phyloP scores from a whole-genome alignment of 2,113 vertebrate genomes.

The Syngnathus scovelli region DNA sequence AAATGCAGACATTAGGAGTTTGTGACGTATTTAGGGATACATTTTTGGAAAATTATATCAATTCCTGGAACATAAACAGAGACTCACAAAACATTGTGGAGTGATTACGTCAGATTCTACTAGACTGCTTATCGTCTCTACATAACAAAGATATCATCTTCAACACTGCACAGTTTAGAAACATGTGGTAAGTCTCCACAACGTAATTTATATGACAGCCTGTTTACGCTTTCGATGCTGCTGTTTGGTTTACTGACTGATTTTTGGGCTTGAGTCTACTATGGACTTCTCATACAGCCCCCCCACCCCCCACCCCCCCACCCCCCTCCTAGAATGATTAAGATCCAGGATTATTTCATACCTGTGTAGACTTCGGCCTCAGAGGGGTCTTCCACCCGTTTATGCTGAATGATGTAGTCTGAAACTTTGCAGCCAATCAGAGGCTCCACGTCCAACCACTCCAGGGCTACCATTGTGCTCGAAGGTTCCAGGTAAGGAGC shows the following conservation, averaged over 20 bases:
- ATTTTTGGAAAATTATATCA: neutral
- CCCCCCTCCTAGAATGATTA: neutral
- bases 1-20: neutral
- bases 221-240: neutral
- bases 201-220: neutral
- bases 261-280: neutral
- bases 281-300: neutral
- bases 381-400: conserved; percentile 90
- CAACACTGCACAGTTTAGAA: neutral
- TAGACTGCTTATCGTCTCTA: neutral
- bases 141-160: neutral
- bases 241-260: neutral
- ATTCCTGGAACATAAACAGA: neutral
- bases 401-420: conserved; percentile 94
- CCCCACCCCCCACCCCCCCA: too few relatives aligned
- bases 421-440: conserved; percentile 92
- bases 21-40: neutral
- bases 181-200: neutral
- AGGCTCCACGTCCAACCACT: conserved; percentile 93
- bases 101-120: neutral
- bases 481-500: conserved; percentile 89
- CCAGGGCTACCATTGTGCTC: conserved; percentile 91
- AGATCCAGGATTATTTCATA: conserved; percentile 37
- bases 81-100: neutral
- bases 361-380: conserved; percentile 96